Evolutionary conservation across 2,113 vertebrate species (phyloP).

Genomic region (Cryptotis parvus): DNA sequence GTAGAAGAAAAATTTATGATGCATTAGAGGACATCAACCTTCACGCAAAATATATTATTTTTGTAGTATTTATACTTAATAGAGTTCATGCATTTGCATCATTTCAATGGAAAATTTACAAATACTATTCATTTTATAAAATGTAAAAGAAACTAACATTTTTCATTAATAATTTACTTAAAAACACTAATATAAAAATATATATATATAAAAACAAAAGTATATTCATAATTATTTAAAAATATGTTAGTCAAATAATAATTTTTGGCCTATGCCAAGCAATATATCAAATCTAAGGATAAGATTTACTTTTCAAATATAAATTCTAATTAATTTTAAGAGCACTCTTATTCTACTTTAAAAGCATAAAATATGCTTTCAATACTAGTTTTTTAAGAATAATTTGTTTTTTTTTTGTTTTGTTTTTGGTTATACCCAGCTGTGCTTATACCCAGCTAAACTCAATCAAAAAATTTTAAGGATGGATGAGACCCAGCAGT

Average conservation of each 20-base stretch:
- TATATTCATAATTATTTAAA: neutral
- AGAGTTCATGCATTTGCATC: neutral
- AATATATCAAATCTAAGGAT: too few relatives aligned
- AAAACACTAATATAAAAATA: constrained; percentile 41
- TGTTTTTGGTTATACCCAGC: too few relatives aligned
- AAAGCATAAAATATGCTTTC: neutral
- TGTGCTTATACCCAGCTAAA: too few relatives aligned
- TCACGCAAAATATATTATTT: constrained; percentile 39
- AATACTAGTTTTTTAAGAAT: constrained; percentile 7
- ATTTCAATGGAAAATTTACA: constrained; percentile 59
- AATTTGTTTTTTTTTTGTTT: neutral
- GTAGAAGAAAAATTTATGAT: constrained; percentile 14
- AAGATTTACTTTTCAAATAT: constrained; percentile 24
- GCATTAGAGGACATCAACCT: neutral
- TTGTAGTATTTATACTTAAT: constrained; percentile 38
- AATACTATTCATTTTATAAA: constrained; percentile 48
- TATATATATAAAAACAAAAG: constrained; percentile 33
- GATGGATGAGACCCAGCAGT: too few relatives aligned
- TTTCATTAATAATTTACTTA: constrained; percentile 41
- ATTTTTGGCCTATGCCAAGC: too few relatives aligned
- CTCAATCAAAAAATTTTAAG: neutral
- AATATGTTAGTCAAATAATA: too few relatives aligned
- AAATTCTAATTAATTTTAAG: too few relatives aligned
- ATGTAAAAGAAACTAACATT: constrained; percentile 51
- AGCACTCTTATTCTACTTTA: constrained; percentile 51